Percentiles rank a stretch among this genome's conserved stretches.
These are phyloP conservation scores for Haliclona indistincta DNA, from an alignment of 37 sponge, comb jelly and placozoan genomes.

Conservation along the genomic window DNA sequence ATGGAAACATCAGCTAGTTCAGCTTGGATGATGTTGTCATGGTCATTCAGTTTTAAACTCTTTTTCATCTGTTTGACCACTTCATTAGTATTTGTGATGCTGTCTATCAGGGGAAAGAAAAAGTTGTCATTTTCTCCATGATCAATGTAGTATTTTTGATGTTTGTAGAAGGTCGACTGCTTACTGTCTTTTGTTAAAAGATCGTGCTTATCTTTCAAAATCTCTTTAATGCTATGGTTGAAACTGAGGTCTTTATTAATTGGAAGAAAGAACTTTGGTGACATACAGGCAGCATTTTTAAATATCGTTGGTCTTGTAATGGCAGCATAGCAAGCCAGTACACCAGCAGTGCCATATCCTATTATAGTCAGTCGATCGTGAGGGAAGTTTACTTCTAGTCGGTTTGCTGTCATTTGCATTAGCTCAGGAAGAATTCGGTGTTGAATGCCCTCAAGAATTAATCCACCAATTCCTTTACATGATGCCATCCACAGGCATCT, in stretches of 20 bases:
- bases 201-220: not conserved
- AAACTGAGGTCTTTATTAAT: not conserved
- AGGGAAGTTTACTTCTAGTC: constrained; percentile 49
- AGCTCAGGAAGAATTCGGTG: constrained; percentile 24
- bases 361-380: constrained; percentile 50
- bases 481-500: constrained; percentile 9
- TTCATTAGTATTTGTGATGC: constrained; percentile 12
- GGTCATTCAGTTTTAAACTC: constrained; percentile 11
- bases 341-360: constrained; percentile 47
- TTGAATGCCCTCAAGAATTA: constrained; percentile 40
- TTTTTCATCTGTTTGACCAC: constrained; percentile 35
- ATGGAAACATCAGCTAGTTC: constrained; percentile 35
- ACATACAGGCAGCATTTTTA: constrained; percentile 64
- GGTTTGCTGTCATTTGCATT: constrained; percentile 7
- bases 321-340: constrained; percentile 73
- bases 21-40: constrained; percentile 26
- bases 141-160: constrained; percentile 78
- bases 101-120: constrained; percentile 30
- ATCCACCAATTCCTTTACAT: constrained; percentile 24
- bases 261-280: constrained; percentile 65
- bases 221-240: not conserved
- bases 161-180: not conserved
- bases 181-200: not conserved
- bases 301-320: constrained; percentile 48
- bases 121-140: constrained; percentile 46